Base-by-base conservation (phyloP, 2,113 vertebrate genomes). In the Mixornis gularis region DNA sequence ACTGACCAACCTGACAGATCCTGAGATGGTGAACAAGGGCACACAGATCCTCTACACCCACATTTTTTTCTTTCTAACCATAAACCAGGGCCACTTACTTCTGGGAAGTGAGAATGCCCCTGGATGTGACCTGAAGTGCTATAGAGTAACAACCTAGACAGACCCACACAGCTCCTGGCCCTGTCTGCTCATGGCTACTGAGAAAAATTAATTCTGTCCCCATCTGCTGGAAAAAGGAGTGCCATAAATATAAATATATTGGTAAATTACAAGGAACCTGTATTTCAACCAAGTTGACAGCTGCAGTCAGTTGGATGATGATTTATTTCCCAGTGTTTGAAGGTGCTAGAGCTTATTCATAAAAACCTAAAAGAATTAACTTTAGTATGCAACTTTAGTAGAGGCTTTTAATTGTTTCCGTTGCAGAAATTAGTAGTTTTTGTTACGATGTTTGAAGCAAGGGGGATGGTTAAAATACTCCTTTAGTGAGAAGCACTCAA, bases 1-100 rank as follows among this genome's bases (percentile, higher is more conserved):
- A 38, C 16, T 56, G 20, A 30, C 10, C 36, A 30, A 9, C 16
- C 13, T 0, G 0, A 6, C 40, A 18, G 4, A 30, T 11, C 34
- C 62, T 49, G 21, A 59, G 21, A 18, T 17, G 14, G 12, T 36
- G 17, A 43, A 43, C 7, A 58, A 43, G 9, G 32, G 2, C 3
- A 0, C 14, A 59, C 6, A 43, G 36, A 51, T 36, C 20, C 13
- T 36, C 17, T 26, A 26, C 17, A 43, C 30, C 11, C 36, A 17
- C 7, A 5, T 11, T 30, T 38, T n/a, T 19, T 55, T 43, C 30
- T 74, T 59, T 34, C 44, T 43, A 10, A 15, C 13, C 3, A 22
- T 26, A 10, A 59, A 12, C 15, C 7, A 26, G 30, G 5, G 7
- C 17, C 9, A 18, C 9, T 36, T 66, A 66, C 11, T 49, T 41